Percentiles rank a stretch among this genome's conserved stretches.
phyloP scores from a whole-genome alignment of 2,888 invertebrate genomes.

The Xestia rhomboidea region DNA sequence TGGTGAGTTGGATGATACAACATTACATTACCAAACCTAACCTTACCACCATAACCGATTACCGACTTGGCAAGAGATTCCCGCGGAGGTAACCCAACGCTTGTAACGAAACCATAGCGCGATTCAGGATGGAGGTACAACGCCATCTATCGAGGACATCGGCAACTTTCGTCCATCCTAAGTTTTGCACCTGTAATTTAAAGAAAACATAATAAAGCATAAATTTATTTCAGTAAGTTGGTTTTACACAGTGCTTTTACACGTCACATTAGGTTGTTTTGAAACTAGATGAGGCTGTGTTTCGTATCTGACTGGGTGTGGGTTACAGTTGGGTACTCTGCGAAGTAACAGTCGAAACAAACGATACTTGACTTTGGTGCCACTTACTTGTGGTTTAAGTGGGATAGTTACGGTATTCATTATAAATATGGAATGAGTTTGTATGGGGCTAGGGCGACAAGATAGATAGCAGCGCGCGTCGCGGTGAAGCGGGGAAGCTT shows the following conservation, averaged over 20 bases:
- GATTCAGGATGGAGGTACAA: background rate
- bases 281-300: background rate
- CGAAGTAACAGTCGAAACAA: background rate
- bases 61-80: background rate
- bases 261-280: background rate
- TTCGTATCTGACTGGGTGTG: background rate
- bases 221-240: background rate
- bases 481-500: background rate
- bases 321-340: background rate
- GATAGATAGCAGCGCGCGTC: background rate
- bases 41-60: background rate
- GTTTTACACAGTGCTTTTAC: background rate
- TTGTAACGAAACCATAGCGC: constrained; percentile 2
- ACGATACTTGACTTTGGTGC: background rate
- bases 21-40: background rate
- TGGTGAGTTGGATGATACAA: background rate
- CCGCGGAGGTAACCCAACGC: background rate
- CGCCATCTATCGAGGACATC: background rate
- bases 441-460: no score
- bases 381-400: no score
- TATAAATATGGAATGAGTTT: background rate
- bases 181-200: background rate
- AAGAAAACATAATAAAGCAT: background rate
- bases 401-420: no score
- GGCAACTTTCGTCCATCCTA: background rate